Evolutionary conservation across 2,113 vertebrate genomes (phyloP), one percentile per base, ranked within the genome.

Genomic region (Serinus canaria): DNA sequence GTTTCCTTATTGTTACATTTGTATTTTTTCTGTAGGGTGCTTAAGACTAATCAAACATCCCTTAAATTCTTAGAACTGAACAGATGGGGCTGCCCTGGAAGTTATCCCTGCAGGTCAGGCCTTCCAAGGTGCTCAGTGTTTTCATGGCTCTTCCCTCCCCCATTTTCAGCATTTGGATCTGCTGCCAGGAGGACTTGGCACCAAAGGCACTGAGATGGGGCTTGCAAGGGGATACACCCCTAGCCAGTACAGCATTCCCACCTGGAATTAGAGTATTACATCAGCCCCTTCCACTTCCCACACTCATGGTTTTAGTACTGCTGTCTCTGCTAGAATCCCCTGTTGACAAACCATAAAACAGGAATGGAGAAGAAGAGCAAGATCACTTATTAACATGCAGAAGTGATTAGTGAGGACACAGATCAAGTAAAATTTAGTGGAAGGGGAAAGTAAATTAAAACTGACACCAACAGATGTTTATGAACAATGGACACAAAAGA

Each of bases 401-500:
- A 86, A 80, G 7, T 31, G 35, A 70, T 92, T 73, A 47, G 53
- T 69, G 46, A 91, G 28, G 37, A 69, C 18, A 64, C 12, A 64
- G 44, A 87, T 73, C 53, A 83, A 92, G 80, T 77, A 73, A 77
- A 83, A 93, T 47, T 80, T 46, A 83, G 33, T 55, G 35, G 55
- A 60, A 94, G 47, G 19, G 83, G 27, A 58, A 92, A 52, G 28
- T 46, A n/a, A 88, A 93, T 92, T 88, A 89, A 55, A 94, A 88
- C 18, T 81, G 92, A 92, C 63, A 67, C 87, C 74, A 73, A 67
- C 90, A 95, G 82, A 83, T 80, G 76, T 83, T 93, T 95, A 74
- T 69, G 60, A 92, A 62, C 78, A 88, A 90, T 62, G 81, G 92
- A 69, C 35, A 70, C 58, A 83, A 90, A 82, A 86, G 30, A 80